A percentile compares a stretch with the other conserved stretches of the same genome.
phyloP scores from a whole-genome alignment of 1,140 invertebrate genomes.

The Megalopta genalis region DNA sequence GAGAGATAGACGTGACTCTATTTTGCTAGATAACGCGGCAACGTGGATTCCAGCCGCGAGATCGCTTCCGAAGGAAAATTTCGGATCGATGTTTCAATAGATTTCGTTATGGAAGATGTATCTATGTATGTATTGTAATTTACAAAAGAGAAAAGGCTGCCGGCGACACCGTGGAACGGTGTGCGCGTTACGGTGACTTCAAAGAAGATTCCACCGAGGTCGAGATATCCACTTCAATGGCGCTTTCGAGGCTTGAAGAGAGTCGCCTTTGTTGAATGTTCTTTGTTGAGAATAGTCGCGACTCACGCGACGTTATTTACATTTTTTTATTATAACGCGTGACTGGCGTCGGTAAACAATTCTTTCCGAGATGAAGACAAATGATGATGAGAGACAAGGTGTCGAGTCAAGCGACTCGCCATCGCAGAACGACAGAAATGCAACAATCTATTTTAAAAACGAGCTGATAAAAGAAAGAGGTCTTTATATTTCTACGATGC shows the following conservation, averaged over 20 bases:
- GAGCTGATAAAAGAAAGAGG: neutral
- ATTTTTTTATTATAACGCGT: slow-evolving; percentile 28
- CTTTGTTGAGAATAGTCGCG: slow-evolving; percentile 22
- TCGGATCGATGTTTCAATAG: no score
- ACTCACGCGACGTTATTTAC: slow-evolving; percentile 20
- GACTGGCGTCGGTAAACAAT: slow-evolving; percentile 19
- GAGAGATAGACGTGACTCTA: slow-evolving; percentile 22
- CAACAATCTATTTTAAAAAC: slow-evolving; percentile 18
- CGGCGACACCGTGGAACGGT: slow-evolving; percentile 10
- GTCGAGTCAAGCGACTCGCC: neutral
- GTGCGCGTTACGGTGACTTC: neutral
- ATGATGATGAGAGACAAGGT: no score
- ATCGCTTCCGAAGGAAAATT: neutral
- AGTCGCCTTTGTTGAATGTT: slow-evolving; percentile 17
- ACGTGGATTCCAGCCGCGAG: neutral
- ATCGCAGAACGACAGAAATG: neutral
- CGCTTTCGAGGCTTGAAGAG: slow-evolving; percentile 16
- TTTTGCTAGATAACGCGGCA: slow-evolving; percentile 26
- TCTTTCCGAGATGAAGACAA: no score
- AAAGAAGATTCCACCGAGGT: neutral
- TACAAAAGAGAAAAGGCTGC: neutral
- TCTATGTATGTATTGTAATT: no score
- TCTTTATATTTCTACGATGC: slow-evolving; percentile 39
- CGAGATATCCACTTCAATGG: neutral
- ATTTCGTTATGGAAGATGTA: neutral